Percentiles rank a stretch among this genome's conserved stretches.
Evolutionary conservation across 64 coral and sea anemone species (phyloP).

Genomic region (Astreopora myriophthalma): DNA sequence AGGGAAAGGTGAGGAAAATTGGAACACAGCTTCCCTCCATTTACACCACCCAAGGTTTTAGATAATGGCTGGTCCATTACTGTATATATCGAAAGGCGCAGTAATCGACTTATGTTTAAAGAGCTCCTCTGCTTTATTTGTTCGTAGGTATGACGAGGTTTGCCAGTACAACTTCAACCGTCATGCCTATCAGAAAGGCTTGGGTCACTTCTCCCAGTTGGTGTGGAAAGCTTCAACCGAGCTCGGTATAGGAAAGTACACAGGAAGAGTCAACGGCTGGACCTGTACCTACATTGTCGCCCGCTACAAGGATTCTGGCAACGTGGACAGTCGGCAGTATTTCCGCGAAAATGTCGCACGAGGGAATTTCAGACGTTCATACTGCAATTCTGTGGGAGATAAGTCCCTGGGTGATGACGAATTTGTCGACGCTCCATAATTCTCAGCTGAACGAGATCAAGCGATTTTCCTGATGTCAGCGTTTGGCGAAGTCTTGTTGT

Average conservation of each 20-base stretch:
- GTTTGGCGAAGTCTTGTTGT: no score
- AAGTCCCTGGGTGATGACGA: background rate
- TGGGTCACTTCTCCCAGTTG: constrained; percentile 44
- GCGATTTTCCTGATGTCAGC: no score
- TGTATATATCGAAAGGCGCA: no score
- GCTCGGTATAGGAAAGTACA: constrained; percentile 20
- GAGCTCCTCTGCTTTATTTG: background rate
- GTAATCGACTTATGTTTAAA: no score
- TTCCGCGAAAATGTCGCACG: background rate
- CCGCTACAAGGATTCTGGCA: constrained; percentile 1
- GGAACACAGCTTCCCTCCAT: no score
- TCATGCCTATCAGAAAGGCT: background rate
- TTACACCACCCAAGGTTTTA: no score
- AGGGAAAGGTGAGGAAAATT: no score
- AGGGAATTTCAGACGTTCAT: background rate
- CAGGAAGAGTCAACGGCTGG: background rate
- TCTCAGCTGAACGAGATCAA: background rate
- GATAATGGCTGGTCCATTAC: no score
- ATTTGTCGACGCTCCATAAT: background rate
- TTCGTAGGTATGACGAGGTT: constrained; percentile 47
- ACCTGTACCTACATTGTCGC: constrained; percentile 5
- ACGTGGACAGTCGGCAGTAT: background rate
- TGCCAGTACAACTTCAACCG: background rate
- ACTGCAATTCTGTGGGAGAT: background rate
- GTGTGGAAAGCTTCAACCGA: constrained; percentile 41